Evolutionary conservation across 2,888 invertebrate genomes (phyloP).

Genomic region (Argyresthia albistria): DNA sequence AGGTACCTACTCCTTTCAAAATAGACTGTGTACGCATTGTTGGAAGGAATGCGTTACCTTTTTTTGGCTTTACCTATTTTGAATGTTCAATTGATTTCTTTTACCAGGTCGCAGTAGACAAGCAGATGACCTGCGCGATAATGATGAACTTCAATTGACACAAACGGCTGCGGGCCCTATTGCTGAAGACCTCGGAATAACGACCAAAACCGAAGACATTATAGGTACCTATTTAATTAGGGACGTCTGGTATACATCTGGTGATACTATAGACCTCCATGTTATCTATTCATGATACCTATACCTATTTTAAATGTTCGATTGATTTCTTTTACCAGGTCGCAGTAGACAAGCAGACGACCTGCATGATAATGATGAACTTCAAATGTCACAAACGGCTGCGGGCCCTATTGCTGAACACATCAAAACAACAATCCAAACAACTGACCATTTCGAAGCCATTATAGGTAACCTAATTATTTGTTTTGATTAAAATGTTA

Average conservation of each 20-base stretch:
- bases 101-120: not conserved
- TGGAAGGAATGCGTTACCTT: not conserved
- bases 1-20: not conserved
- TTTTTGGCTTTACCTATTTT: not conserved
- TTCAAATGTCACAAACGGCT: not conserved
- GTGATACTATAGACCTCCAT: too few relatives aligned
- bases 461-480: too few relatives aligned
- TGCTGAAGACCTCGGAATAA: not conserved
- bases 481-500: not conserved
- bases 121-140: not conserved
- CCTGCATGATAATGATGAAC: not conserved
- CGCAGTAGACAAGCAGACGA: too few relatives aligned
- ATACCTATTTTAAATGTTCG: too few relatives aligned
- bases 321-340: too few relatives aligned
- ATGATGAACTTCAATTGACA: not conserved
- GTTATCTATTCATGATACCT: too few relatives aligned
- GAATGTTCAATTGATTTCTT: not conserved
- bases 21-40: not conserved
- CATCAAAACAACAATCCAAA: too few relatives aligned
- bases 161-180: not conserved
- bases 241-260: too few relatives aligned
- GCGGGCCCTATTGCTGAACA: too few relatives aligned
- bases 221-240: not conserved
- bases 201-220: not conserved
- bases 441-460: too few relatives aligned